Percentiles rank a stretch among this genome's conserved stretches.
Conservation (phyloP, 92 coral and sea anemone genomes). For the Siderastrea siderea region DNA sequence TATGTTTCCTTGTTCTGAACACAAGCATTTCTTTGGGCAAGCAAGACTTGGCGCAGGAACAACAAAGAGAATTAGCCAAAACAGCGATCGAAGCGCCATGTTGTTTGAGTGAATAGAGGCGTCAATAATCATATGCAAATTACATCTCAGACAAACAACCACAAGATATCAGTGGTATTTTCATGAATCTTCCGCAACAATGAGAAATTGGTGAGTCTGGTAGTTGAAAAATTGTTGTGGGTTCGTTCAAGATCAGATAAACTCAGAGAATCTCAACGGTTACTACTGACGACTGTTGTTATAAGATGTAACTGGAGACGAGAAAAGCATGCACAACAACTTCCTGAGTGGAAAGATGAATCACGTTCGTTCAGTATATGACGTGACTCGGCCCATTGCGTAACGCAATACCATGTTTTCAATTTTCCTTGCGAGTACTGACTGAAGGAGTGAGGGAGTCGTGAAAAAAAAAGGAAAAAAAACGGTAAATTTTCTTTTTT, state of each 20-base stretch:
- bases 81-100: constrained; percentile 42
- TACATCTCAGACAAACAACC: constrained; percentile 7
- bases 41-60: constrained; percentile 25
- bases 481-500: no score
- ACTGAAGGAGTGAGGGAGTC: no score
- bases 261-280: not conserved
- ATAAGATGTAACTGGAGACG: not conserved
- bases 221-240: not conserved
- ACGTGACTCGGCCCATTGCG: no score
- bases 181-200: constrained; percentile 12
- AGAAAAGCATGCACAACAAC: not conserved
- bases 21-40: constrained; percentile 56
- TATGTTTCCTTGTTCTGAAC: constrained; percentile 27
- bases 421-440: no score
- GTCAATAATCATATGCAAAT: constrained; percentile 41
- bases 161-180: not conserved
- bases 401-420: no score
- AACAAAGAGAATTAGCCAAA: constrained; percentile 1
- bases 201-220: not conserved
- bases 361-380: no score
- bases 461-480: no score
- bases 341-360: not conserved
- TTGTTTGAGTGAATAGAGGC: constrained; percentile 35
- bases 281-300: no score
- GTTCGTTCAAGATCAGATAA: not conserved